Evolutionary conservation across 2,888 invertebrate species (phyloP), one percentile per base, ranked within the genome.

Genomic region (Spicauda simplicius): DNA sequence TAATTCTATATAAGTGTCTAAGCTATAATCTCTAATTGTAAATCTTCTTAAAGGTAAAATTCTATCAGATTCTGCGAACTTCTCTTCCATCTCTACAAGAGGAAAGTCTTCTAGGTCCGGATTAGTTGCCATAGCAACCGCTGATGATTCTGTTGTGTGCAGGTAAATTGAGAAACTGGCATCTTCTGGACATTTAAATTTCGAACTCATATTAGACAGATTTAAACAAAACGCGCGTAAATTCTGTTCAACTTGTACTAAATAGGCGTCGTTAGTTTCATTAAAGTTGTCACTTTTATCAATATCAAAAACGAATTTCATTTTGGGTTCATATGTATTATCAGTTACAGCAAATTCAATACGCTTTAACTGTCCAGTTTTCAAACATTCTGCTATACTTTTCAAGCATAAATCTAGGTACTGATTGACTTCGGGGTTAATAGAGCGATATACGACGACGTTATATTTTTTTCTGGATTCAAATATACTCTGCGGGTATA

Each of bases 401-500:
- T 91, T 93, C 61, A 95, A 77, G 70, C 93, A 92, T 68, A 94
- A 85, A 66, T 90, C 89, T 45, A 96, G 92, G 76, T 96, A 96
- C 59, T 94, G 89, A 72, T 94, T 95, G 0, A 96, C 86, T 77
- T 95, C 94, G 41, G 96, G 96, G 81, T 96, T 95, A 50, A 94
- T 87, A 25, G 94, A 95, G 70, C 94, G 91, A 76, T 95, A 87
- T 0, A 95, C 94, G 2, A 94, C 92, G 8, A 94, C 87, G 57
- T 94, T 95, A 79, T 96, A 96, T 74, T 96, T 95, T 76, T 94
- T 95, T 77, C 94, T 94, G 14, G 87, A 88, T 69, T 91, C 92
- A 81, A 96, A 96, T 74, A 96, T 94, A 75, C 93, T 93, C 68
- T 90, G 86, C 0, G 96, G 96, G 81, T 96, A 96, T 54, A 96